Conservation (phyloP, 2,797 vertebrate genomes). For the Bovichtus variegatus region DNA sequence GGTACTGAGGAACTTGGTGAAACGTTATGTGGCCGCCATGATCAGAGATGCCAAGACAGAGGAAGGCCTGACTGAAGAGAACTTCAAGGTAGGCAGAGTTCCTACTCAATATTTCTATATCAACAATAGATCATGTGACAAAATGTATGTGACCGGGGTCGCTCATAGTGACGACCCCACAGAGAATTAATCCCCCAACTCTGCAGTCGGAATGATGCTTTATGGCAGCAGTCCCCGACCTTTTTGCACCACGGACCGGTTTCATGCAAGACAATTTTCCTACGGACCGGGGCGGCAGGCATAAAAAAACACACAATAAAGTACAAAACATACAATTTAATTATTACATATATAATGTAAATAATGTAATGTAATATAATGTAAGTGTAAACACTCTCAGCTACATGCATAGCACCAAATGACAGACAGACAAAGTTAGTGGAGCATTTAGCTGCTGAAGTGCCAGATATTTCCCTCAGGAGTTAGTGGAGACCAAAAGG, state of each 20-base stretch:
- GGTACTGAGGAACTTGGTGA: constrained; percentile 97
- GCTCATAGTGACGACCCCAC: neutral
- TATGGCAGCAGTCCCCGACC: too few relatives aligned
- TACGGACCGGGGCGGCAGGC: too few relatives aligned
- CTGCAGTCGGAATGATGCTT: neutral
- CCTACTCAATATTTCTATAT: neutral
- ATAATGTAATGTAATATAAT: too few relatives aligned
- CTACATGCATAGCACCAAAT: neutral
- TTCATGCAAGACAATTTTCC: too few relatives aligned
- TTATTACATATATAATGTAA: too few relatives aligned
- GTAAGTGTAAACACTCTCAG: too few relatives aligned
- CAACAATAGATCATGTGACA: neutral
- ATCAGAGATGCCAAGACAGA: constrained; percentile 99
- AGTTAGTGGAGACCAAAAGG: neutral
- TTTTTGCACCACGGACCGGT: too few relatives aligned
- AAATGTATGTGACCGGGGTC: neutral
- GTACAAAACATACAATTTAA: too few relatives aligned
- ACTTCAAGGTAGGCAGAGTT: constrained; percentile 91
- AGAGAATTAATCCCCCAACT: neutral
- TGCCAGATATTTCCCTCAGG: neutral
- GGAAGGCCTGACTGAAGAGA: constrained; percentile 97
- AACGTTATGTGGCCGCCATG: constrained; percentile 99
- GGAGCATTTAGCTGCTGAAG: neutral
- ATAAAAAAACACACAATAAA: too few relatives aligned
- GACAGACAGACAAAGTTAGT: neutral